Base-by-base conservation (phyloP, 2,113 vertebrate species). In the Python bivittatus region DNA sequence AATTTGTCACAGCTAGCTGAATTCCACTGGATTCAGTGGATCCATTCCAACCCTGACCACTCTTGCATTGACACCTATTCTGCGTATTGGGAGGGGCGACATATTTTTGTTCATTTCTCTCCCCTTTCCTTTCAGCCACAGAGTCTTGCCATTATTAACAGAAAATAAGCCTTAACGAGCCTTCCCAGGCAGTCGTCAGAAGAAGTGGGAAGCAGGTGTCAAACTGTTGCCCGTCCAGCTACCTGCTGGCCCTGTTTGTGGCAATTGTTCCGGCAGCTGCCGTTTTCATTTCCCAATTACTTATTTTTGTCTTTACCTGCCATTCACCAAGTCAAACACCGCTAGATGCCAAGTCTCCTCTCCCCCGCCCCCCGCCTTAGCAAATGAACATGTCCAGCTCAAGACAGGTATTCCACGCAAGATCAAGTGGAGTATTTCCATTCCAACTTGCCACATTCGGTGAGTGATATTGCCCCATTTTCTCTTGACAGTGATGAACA, bases 241-340 rank as follows among this genome's bases (percentile, higher is more conserved):
- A 29, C 72, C 54, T 60, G 90, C 90, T 48, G 79, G 33, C 42
- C 57, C 54, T 91, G 0, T 48, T 25, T 20, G 25, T 44, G 25
- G 33, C 6, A n/a, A 15, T 0, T 91, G 54, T 91, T 91, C 56
- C 33, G 22, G 38, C 90, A 58, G 22, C 48, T 79, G 22, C 33
- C 17, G 7, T 29, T 57, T 83, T 58, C 44, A 56, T 48, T 84
- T 84, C 54, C 90, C 90, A 91, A 85, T 91, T 91, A 91, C 79
- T 79, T 48, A 48, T 48, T 85, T 84, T 15, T 48, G 90, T 60
- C 29, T 38, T 85, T n/a, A 10, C 79, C 90, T 91, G 79, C 90
- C 90, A 91, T 15, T 91, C 79, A 48, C 54, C 3, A 6, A 56
- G 53, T 23, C 29, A 72, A 84, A 60, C 11, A 4, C 23, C 6